phyloP scores from a whole-genome alignment of 2,888 invertebrate species.

The Dicranocentrus wangi region DNA sequence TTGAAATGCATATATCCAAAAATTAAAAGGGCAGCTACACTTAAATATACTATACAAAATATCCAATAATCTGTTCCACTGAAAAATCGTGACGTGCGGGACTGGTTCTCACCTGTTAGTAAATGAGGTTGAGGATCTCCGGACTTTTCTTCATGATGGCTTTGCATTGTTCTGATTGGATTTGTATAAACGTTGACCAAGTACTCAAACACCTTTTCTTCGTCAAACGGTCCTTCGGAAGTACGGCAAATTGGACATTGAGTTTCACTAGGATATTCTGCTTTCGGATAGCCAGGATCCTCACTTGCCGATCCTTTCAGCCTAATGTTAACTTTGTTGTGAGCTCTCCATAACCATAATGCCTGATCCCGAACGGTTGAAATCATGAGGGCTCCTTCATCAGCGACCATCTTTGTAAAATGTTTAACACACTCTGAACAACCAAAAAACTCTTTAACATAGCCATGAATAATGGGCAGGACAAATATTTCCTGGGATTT shows the following conservation, averaged over 20 bases:
- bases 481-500: constrained; percentile 78
- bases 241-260: constrained; percentile 82
- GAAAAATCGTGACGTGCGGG: constrained; percentile 74
- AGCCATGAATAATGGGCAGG: constrained; percentile 88
- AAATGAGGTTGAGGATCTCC: background rate
- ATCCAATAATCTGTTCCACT: constrained; percentile 84
- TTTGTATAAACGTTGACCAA: constrained; percentile 78
- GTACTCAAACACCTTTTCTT: constrained; percentile 80
- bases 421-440: constrained; percentile 92
- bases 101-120: background rate
- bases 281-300: constrained; percentile 91
- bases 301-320: constrained; percentile 90
- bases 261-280: constrained; percentile 85
- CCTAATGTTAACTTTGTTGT: constrained; percentile 93
- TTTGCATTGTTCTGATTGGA: constrained; percentile 60
- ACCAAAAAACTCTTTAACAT: constrained; percentile 93
- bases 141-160: constrained; percentile 5
- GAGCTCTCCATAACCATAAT: constrained; percentile 94
- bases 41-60: constrained; percentile 84
- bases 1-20: constrained; percentile 84
- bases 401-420: constrained; percentile 88
- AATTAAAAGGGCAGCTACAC: constrained; percentile 84
- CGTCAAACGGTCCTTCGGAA: constrained; percentile 79
- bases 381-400: constrained; percentile 78
- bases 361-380: constrained; percentile 75